phyloP scores from a whole-genome alignment of 2,888 invertebrate species.

The Epistrophella euchroma region DNA sequence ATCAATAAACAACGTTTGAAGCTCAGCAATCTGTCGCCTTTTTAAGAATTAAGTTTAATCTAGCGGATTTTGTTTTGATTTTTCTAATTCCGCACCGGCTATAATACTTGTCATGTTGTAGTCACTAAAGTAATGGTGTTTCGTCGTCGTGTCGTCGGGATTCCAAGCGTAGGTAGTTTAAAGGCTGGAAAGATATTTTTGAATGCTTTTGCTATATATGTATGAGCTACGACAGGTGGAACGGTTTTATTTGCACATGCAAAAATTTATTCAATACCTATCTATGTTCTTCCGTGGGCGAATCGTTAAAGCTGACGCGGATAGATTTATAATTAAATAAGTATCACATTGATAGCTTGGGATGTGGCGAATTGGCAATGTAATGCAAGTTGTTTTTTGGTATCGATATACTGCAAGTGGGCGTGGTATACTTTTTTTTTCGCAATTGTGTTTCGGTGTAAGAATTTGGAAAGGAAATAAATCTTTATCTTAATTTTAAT shows the following conservation, averaged over 20 bases:
- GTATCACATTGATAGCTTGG: constrained; percentile 39
- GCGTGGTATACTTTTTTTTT: constrained; percentile 1
- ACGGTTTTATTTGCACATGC: constrained; percentile 56
- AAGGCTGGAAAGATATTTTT: constrained; percentile 14
- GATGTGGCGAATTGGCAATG: constrained; percentile 40
- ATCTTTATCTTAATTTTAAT: constrained; percentile 17
- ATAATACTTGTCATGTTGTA: constrained; percentile 19
- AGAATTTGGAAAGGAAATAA: constrained; percentile 34
- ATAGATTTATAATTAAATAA: constrained; percentile 58
- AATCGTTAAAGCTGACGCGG: constrained; percentile 48
- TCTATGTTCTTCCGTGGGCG: constrained; percentile 49
- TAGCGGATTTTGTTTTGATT: constrained; percentile 36
- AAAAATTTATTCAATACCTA: constrained; percentile 30
- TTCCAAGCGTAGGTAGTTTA: constrained; percentile 39
- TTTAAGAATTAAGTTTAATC: constrained; percentile 41
- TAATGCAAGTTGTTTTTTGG: constrained; percentile 8
- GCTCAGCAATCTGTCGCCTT: constrained; percentile 42
- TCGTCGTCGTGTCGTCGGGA: constrained; percentile 5
- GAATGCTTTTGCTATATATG: constrained; percentile 11
- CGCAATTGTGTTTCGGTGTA: not conserved
- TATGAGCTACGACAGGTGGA: constrained; percentile 63
- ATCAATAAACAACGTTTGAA: not conserved
- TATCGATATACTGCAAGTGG: constrained; percentile 26
- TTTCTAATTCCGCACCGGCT: constrained; percentile 25
- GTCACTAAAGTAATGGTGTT: not conserved